Conservation (phyloP, 2,797 vertebrate genomes). For the Oophaga sylvatica region DNA sequence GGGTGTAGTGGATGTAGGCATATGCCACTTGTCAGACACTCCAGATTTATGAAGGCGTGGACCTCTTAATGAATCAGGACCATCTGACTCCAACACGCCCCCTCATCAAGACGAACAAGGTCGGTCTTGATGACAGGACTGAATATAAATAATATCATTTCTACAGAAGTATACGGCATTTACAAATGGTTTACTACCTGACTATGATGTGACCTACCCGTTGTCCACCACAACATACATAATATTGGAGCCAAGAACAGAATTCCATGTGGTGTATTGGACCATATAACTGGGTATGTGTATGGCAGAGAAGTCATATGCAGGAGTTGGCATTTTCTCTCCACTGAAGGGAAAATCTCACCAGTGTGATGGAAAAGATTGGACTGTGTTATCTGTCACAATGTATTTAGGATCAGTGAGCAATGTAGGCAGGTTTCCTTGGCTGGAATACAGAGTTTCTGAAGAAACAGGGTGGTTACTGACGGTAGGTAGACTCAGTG, state of each 20-base stretch:
- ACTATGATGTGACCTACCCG: too few species aligned
- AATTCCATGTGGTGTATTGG: background rate
- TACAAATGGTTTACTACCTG: too few species aligned
- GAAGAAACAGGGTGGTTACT: slow-evolving; percentile 27
- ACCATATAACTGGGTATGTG: background rate
- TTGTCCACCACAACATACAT: too few species aligned
- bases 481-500: slow-evolving; percentile 6
- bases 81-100: too few species aligned
- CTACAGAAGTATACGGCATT: too few species aligned
- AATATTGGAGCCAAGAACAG: background rate
- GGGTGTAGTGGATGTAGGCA: too few species aligned
- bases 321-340: background rate
- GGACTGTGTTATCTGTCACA: background rate
- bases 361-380: background rate
- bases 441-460: background rate
- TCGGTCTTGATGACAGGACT: too few species aligned
- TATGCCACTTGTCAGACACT: too few species aligned
- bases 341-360: slow-evolving; percentile 12
- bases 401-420: slow-evolving; percentile 9
- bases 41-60: too few species aligned
- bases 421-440: background rate
- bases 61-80: too few species aligned
- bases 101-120: too few species aligned
- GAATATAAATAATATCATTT: too few species aligned
- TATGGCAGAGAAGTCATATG: background rate